A percentile compares a stretch with the other conserved stretches of the same genome.
Conservation (phyloP, 2,797 vertebrate species). For the Acanthurus leucopareius region DNA sequence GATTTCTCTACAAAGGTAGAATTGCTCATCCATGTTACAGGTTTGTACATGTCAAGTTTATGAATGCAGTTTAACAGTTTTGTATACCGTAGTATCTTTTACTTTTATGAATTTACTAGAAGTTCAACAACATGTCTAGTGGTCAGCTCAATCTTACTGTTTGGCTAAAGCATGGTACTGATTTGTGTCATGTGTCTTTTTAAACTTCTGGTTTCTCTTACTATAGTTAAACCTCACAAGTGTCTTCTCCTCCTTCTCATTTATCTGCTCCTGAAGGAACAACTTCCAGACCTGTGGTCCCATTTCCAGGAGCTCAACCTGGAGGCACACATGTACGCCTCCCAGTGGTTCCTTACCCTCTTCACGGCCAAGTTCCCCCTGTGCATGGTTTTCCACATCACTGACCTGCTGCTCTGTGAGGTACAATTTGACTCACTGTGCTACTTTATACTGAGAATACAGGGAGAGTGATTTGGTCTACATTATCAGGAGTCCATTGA, state of each 20-base stretch:
- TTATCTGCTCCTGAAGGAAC: conserved; percentile 86
- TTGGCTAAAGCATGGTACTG: background rate
- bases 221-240: conserved; percentile 36
- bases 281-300: conserved; percentile 92
- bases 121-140: conserved; percentile 1
- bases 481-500: conserved; percentile 28
- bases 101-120: background rate
- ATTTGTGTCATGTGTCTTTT: conserved; percentile 14
- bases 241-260: conserved; percentile 16
- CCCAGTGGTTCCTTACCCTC: conserved; percentile 98
- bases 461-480: conserved; percentile 22
- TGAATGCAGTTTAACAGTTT: background rate
- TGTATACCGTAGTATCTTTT: background rate
- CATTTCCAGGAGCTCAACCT: conserved; percentile 94
- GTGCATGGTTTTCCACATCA: conserved; percentile 99
- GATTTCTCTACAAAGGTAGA: background rate
- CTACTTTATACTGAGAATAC: conserved; percentile 4
- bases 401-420: conserved; percentile 97
- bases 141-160: background rate
- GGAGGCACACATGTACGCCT: conserved; percentile 99
- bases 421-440: conserved; percentile 74
- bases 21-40: background rate
- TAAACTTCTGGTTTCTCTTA: background rate
- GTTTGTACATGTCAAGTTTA: conserved; percentile 13
- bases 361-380: conserved; percentile 99